phyloP scores from a whole-genome alignment of 2,797 vertebrate species.

The Typhlichthys eigenmanni region DNA sequence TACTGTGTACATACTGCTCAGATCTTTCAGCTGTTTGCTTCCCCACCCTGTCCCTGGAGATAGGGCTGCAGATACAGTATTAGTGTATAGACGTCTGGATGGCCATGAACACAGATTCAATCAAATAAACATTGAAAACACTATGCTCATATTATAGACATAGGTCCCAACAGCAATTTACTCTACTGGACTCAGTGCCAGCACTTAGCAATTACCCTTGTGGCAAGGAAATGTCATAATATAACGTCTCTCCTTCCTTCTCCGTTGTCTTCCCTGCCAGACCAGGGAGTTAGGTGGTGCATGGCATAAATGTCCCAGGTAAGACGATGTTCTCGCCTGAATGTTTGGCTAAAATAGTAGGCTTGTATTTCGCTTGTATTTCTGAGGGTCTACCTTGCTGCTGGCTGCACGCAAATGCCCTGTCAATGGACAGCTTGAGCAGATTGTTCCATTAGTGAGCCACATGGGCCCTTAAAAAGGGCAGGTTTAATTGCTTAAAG shows the following conservation, averaged over 20 bases:
- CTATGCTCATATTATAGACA: conserved; percentile 13
- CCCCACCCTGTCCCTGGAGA: conserved; percentile 20
- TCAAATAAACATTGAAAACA: conserved; percentile 20
- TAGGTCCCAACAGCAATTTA: background rate
- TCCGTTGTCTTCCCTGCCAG: conserved; percentile 17
- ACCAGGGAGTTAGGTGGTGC: conserved; percentile 44
- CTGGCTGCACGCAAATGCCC: no score
- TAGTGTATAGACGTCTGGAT: conserved; percentile 21
- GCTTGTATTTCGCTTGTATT: no score
- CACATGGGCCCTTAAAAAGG: background rate
- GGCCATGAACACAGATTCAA: conserved; percentile 24
- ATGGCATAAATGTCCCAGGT: conserved; percentile 30
- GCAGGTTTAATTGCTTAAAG: background rate
- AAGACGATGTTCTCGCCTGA: conserved; percentile 34
- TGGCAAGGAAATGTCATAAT: no score
- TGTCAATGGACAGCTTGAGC: background rate
- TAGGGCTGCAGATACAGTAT: conserved; percentile 10
- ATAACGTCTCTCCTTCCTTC: background rate
- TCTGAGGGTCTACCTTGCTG: no score
- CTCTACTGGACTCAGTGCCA: background rate
- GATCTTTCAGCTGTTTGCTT: conserved; percentile 29
- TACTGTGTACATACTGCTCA: no score
- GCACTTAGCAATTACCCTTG: background rate
- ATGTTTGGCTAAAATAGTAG: no score
- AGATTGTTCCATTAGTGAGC: background rate